Evolutionary conservation across 2,888 invertebrate species (phyloP), one percentile per base, ranked within the genome.

Genomic region (Stenodera caucasica): DNA sequence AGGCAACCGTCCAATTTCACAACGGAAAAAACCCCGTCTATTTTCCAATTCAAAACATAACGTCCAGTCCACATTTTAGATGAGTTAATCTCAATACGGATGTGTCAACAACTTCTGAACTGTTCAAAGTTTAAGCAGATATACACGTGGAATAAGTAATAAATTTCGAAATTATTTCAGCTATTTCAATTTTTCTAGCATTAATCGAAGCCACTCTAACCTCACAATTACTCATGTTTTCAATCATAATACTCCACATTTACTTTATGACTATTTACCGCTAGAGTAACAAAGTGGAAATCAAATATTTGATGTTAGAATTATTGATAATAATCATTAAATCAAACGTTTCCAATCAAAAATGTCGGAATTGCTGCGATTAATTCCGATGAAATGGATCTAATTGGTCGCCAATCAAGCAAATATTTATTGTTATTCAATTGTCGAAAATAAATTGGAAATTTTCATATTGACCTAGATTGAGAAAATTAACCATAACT

Each of bases 221-320:
- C n/a, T n/a, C n/a, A n/a, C n/a, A n/a, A n/a, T n/a, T n/a, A n/a
- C n/a, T n/a, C n/a, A n/a, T n/a, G n/a, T n/a, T n/a, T n/a, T n/a
- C n/a, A n/a, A n/a, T n/a, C n/a, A n/a, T n/a, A n/a, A n/a, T n/a
- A n/a, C n/a, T n/a, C n/a, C n/a, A n/a, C n/a, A n/a, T n/a, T n/a
- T n/a, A n/a, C n/a, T n/a, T 60, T 56, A 49, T 59, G 12, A 54
- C 49, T 55, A 50, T 59, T 55, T 59, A 51, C 33, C 23, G 18
- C 49, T 14, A 61, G 49, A 50, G 54, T 57, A 54, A 61, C 57
- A 49, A 53, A 57, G 33, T 57, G 50, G 52, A 58, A 61, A 61
- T 57, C 57, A 58, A 61, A 61, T 58, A 58, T 61, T 61, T 61
- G 61, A 21, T 45, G 21, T 15, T 14, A 15, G 2, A 4, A 35